phyloP scores from a whole-genome alignment of 2,113 vertebrate species.

The Conger conger region DNA sequence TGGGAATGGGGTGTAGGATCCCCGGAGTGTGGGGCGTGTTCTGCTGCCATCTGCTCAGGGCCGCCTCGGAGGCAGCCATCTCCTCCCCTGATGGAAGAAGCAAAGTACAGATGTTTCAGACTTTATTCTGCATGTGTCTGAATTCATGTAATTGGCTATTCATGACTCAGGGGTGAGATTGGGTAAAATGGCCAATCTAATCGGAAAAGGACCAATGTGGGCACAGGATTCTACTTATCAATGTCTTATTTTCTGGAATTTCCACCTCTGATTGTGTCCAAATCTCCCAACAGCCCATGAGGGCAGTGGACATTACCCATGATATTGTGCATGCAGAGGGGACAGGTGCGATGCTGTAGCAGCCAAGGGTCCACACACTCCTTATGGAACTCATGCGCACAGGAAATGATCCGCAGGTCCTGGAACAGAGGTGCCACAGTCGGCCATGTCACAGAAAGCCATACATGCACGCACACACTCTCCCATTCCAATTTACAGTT shows the following conservation, averaged over 20 bases:
- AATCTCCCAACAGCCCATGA: not conserved
- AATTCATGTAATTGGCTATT: too few relatives aligned
- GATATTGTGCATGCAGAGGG: slow-evolving; percentile 99
- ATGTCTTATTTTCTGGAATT: too few relatives aligned
- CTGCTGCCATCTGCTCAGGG: slow-evolving; percentile 60
- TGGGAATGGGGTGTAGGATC: slow-evolving; percentile 81
- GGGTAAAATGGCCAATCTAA: too few relatives aligned
- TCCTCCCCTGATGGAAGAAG: slow-evolving; percentile 52
- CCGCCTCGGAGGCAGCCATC: slow-evolving; percentile 52
- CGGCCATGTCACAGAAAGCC: not conserved
- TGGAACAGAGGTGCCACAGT: slow-evolving; percentile 51
- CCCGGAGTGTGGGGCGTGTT: slow-evolving; percentile 72
- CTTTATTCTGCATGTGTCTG: too few relatives aligned
- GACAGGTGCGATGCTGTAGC: slow-evolving; percentile 90
- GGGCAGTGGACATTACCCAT: slow-evolving; percentile 75
- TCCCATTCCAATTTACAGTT: not conserved
- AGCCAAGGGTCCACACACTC: slow-evolving; percentile 96
- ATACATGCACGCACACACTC: not conserved
- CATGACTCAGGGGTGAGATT: too few relatives aligned
- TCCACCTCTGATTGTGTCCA: too few relatives aligned
- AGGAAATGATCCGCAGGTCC: slow-evolving; percentile 94
- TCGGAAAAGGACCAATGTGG: too few relatives aligned
- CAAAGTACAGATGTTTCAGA: not conserved
- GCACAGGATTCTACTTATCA: too few relatives aligned
- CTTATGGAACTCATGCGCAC: slow-evolving; percentile 93